These are phyloP conservation scores for Drosophila limbata DNA, from an alignment of 2,888 invertebrate species.

Conservation along the genomic window DNA sequence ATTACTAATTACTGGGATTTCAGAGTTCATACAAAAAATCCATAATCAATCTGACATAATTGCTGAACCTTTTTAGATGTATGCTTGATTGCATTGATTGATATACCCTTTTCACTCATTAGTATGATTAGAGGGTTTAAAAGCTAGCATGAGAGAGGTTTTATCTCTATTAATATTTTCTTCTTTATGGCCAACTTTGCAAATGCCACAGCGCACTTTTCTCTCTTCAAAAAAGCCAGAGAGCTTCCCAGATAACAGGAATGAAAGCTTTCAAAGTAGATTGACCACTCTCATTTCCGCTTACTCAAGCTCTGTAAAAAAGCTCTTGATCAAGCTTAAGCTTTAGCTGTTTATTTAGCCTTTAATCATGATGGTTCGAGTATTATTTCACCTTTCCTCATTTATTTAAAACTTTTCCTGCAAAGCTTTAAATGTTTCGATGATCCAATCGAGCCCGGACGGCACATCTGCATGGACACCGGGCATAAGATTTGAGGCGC, in stretches of 20 bases:
- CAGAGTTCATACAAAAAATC: too few relatives aligned
- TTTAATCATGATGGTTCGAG: conserved; percentile 2
- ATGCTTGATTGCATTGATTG: too few relatives aligned
- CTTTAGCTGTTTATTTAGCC: not conserved
- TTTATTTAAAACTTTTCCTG: conserved; percentile 11
- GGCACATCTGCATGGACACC: conserved; percentile 79
- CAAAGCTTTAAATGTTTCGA: conserved; percentile 34
- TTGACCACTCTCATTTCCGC: not conserved
- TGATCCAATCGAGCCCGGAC: conserved; percentile 64
- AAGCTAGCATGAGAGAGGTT: too few relatives aligned
- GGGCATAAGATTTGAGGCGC: conserved; percentile 65
- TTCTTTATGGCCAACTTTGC: not conserved
- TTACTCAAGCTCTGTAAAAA: not conserved
- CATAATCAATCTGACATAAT: too few relatives aligned
- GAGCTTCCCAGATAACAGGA: not conserved
- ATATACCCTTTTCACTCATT: not conserved
- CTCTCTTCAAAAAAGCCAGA: not conserved
- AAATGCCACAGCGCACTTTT: not conserved
- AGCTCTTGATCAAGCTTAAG: not conserved
- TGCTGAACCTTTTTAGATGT: too few relatives aligned
- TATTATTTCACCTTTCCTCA: not conserved
- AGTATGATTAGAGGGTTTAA: not conserved
- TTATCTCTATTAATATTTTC: not conserved
- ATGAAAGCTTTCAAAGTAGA: not conserved
- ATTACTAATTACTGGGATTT: too few relatives aligned